Evolutionary conservation across 2,888 invertebrate species (phyloP), one percentile per base, ranked within the genome.

Genomic region (Anoplius nigerrimus): DNA sequence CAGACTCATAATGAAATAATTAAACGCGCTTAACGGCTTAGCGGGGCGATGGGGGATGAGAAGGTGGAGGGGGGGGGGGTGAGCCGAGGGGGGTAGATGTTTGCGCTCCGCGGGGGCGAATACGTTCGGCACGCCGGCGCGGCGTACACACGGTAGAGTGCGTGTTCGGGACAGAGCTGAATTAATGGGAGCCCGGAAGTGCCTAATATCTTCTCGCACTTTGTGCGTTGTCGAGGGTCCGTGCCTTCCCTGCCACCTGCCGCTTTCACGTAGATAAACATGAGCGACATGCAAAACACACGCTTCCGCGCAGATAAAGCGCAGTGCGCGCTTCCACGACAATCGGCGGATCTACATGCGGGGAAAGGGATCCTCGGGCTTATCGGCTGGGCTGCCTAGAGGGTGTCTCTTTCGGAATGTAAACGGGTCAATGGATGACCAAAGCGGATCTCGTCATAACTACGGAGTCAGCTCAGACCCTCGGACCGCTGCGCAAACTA

Each of bases 171-270:
- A 83, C 82, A 78, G 78, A 71, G 43, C 62, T 66, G 76, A 79
- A 83, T 83, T 82, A 81, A 83, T 81, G 74, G 75, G 72, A 53
- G 67, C 58, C 61, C 64, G 72, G 71, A 79, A 79, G 76, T 73
- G 79, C 72, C 69, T 75, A 75, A 77, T 79, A 75, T 74, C 76
- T 77, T 71, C 74, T 70, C 72, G 66, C 72, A 74, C 71, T 80
- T 75, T 71, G 64, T 58, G 72, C 69, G 59, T 67, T 68, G 46
- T 58, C 52, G 58, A 16, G 52, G 34, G 27, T 53, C 21, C 18
- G 46, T 52, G 53, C 46, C 48, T 66, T 55, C 42, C 48, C 53
- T 46, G 52, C 48, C 67, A 58, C 51, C 62, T 60, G 65, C 64
- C 48, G 57, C 45, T 61, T 66, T 65, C 66, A 61, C 58, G 21